Conservation (phyloP, 2,797 vertebrate species). For the Phrynocephalus forsythii region DNA sequence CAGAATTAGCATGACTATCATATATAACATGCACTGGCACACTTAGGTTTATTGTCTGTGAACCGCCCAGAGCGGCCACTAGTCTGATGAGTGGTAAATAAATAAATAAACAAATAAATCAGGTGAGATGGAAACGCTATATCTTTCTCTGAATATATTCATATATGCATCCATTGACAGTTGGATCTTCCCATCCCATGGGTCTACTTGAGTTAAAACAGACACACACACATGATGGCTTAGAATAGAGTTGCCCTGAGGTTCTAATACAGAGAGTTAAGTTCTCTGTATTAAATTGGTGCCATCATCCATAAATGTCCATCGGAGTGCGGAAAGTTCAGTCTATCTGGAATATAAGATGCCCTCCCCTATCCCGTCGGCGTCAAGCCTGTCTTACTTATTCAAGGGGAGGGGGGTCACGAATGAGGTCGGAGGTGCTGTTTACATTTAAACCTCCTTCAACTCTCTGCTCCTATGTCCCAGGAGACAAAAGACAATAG, state of each 20-base stretch:
- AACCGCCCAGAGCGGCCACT: too few relatives aligned
- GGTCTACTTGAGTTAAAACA: background rate
- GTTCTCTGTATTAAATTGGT: background rate
- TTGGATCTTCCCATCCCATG: background rate
- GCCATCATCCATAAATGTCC: too few relatives aligned
- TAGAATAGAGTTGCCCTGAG: background rate
- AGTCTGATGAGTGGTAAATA: too few relatives aligned
- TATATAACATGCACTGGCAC: too few relatives aligned
- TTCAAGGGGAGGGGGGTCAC: background rate
- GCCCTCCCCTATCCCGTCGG: background rate
- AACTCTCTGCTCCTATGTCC: background rate
- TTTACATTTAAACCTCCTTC: slow-evolving; percentile 13
- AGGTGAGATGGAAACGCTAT: background rate
- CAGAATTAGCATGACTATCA: background rate
- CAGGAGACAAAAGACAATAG: slow-evolving; percentile 6
- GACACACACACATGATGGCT: too few relatives aligned
- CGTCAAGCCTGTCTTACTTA: background rate
- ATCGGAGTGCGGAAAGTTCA: too few relatives aligned
- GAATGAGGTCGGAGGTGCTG: background rate
- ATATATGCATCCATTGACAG: background rate
- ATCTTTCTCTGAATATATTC: background rate
- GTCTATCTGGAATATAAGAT: background rate
- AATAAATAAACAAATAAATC: too few relatives aligned
- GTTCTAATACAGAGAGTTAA: too few relatives aligned
- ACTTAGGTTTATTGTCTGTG: background rate